These are phyloP conservation scores for Arion vulgaris DNA, from an alignment of 1,140 invertebrate species.

Conservation along the genomic window DNA sequence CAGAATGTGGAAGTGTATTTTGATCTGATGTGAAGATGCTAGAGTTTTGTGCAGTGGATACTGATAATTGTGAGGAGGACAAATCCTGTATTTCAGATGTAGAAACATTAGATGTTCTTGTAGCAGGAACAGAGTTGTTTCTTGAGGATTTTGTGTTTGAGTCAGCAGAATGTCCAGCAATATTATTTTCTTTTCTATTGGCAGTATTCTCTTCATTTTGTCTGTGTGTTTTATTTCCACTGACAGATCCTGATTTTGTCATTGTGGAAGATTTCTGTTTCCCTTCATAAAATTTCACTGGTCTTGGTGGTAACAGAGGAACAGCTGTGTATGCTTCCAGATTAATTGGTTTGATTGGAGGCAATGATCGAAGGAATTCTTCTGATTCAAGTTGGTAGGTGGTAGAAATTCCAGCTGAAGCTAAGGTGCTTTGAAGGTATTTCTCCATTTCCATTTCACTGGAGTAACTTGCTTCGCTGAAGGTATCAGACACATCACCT, in stretches of 20 bases:
- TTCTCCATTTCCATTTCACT: conserved; percentile 53
- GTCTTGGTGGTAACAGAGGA: conserved; percentile 18
- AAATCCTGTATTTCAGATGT: not conserved
- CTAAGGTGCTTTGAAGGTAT: conserved; percentile 15
- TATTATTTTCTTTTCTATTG: not conserved
- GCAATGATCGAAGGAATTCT: conserved; percentile 58
- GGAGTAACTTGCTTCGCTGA: conserved; percentile 51
- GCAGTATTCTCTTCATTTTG: not conserved
- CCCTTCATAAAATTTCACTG: not conserved
- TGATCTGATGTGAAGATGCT: not conserved
- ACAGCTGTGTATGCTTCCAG: conserved; percentile 34
- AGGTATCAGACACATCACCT: conserved; percentile 33
- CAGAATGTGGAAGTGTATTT: not conserved
- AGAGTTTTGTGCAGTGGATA: not conserved
- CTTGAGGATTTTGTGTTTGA: not conserved
- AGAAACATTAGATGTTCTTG: not conserved
- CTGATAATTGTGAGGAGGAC: not conserved
- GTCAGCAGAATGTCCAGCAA: not conserved
- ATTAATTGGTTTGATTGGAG: conserved; percentile 58
- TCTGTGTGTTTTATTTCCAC: not conserved
- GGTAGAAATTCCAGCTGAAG: conserved; percentile 21
- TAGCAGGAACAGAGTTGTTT: not conserved
- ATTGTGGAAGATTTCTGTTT: conserved; percentile 14
- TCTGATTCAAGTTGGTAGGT: conserved; percentile 57
- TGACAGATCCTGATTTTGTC: not conserved